These are phyloP conservation scores for Scaptomyza tumidula DNA, from an alignment of 2,888 invertebrate species.

Conservation along the genomic window DNA sequence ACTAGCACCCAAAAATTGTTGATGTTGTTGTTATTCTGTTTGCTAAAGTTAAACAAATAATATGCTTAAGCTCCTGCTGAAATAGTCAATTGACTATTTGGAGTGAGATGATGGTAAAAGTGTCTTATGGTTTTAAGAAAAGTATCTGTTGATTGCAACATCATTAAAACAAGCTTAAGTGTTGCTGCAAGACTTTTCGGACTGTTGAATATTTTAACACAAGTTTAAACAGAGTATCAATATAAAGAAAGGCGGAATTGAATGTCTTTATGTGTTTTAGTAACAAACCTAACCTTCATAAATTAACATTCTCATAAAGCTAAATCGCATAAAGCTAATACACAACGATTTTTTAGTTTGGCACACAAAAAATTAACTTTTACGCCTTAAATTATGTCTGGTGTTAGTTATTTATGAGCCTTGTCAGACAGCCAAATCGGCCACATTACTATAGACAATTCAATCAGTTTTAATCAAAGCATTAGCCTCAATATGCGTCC, in stretches of 20 bases:
- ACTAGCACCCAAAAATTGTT: slow-evolving; percentile 11
- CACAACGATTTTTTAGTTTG: not conserved
- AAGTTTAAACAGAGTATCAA: not conserved
- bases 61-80: slow-evolving; percentile 29
- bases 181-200: not conserved
- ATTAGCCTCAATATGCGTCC: slow-evolving; percentile 56
- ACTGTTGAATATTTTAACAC: not conserved
- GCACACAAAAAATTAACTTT: slow-evolving; percentile 19
- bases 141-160: not conserved
- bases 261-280: not conserved
- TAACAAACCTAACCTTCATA: not conserved
- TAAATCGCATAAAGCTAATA: not conserved
- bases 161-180: not conserved
- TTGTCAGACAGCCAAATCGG: slow-evolving; percentile 51
- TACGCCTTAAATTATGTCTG: slow-evolving; percentile 32
- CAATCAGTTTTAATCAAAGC: slow-evolving; percentile 78
- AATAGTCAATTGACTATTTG: slow-evolving; percentile 32
- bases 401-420: slow-evolving; percentile 49
- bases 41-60: slow-evolving; percentile 63
- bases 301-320: too few relatives aligned
- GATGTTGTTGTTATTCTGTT: slow-evolving; percentile 26
- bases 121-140: not conserved
- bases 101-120: not conserved
- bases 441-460: slow-evolving; percentile 64
- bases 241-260: not conserved